Evolutionary conservation across 2,797 vertebrate species (phyloP).

Genomic region (Lophius americanus): DNA sequence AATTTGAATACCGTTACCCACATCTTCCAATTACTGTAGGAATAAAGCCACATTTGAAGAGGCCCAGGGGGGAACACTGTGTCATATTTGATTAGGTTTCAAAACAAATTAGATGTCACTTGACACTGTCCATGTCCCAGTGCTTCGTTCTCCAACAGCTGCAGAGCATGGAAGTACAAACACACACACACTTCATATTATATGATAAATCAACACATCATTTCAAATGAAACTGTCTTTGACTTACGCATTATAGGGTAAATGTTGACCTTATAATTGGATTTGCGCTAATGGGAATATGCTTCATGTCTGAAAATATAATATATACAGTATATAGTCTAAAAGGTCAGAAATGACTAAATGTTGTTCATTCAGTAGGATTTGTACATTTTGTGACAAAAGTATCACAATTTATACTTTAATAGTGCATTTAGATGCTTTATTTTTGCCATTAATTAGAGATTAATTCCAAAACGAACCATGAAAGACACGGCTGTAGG

Average conservation of each 20-base stretch:
- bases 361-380: too few species aligned
- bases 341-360: too few species aligned
- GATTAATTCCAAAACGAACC: background rate
- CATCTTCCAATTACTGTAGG: background rate
- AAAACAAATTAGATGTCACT: slow-evolving; percentile 26
- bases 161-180: slow-evolving; percentile 8
- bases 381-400: background rate
- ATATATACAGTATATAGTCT: too few species aligned
- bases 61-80: background rate
- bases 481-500: background rate
- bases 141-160: slow-evolving; percentile 34
- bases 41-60: slow-evolving; percentile 1
- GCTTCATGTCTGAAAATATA: background rate
- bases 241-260: background rate
- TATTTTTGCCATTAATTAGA: too few species aligned
- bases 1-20: slow-evolving; percentile 7
- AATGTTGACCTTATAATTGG: background rate
- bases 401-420: background rate
- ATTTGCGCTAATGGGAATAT: background rate
- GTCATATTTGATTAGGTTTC: slow-evolving; percentile 31
- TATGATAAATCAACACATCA: background rate
- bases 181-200: background rate
- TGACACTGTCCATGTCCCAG: slow-evolving; percentile 6
- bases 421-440: background rate
- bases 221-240: background rate